These are phyloP conservation scores for Cataglyphis rosenhaueri DNA, from an alignment of 2,888 invertebrate species.

Conservation along the genomic window DNA sequence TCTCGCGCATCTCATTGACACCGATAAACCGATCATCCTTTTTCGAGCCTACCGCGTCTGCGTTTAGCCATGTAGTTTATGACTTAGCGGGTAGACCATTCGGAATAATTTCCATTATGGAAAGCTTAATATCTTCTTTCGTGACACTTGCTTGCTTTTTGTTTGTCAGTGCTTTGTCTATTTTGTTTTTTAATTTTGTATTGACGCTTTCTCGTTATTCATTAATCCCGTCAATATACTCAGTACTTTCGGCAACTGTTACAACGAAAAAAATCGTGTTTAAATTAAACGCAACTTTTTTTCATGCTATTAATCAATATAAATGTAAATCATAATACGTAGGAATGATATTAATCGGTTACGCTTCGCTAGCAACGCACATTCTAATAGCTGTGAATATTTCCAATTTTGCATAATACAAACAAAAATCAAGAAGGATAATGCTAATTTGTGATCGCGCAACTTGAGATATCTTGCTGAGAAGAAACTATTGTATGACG, in stretches of 20 bases:
- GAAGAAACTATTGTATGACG: slow-evolving; percentile 54
- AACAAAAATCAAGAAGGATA: background rate
- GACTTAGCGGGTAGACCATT: background rate
- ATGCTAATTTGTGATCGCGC: background rate
- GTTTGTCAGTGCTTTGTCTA: background rate
- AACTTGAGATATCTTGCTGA: background rate
- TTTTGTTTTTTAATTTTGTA: background rate
- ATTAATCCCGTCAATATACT: background rate
- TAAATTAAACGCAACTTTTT: background rate
- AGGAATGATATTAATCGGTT: slow-evolving; percentile 30
- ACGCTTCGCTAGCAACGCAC: slow-evolving; percentile 27
- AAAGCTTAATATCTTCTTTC: background rate
- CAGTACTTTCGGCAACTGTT: background rate
- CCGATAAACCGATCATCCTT: slow-evolving; percentile 69
- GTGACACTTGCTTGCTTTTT: background rate
- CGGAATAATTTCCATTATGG: background rate
- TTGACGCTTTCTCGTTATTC: background rate
- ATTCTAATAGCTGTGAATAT: slow-evolving; percentile 4
- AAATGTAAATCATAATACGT: slow-evolving; percentile 4
- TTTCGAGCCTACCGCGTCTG: slow-evolving; percentile 13
- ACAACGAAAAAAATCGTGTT: background rate
- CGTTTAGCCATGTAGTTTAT: slow-evolving; percentile 35
- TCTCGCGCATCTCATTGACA: slow-evolving; percentile 78
- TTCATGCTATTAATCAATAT: background rate
- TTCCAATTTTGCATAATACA: slow-evolving; percentile 25